These are phyloP conservation scores for Kryptopterus vitreolus DNA, from an alignment of 2,797 vertebrate genomes.

Conservation along the genomic window DNA sequence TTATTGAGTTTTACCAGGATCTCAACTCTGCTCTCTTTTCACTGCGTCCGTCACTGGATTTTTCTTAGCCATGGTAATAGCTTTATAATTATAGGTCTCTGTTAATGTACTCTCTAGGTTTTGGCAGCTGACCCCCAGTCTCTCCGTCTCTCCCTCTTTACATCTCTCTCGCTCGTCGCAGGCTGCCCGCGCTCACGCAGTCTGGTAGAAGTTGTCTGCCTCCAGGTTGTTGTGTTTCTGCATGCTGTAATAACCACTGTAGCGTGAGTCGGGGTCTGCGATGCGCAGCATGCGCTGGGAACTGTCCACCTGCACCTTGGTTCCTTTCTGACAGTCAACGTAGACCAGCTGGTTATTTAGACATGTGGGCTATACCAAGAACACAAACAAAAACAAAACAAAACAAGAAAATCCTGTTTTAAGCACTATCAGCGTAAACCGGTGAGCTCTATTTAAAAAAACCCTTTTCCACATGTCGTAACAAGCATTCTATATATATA, in stretches of 20 bases:
- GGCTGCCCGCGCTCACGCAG: conserved; percentile 77
- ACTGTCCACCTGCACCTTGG: conserved; percentile 82
- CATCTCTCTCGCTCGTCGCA: conserved; percentile 52
- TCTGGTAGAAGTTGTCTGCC: conserved; percentile 90
- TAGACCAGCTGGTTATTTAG: conserved; percentile 87
- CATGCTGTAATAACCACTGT: conserved; percentile 93
- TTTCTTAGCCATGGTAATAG: conserved; percentile 38
- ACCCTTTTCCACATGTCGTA: too few relatives aligned
- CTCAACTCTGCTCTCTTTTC: conserved; percentile 43
- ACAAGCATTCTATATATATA: too few relatives aligned
- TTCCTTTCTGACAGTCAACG: conserved; percentile 87
- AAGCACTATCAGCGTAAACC: too few relatives aligned
- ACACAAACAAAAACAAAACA: conserved; percentile 39
- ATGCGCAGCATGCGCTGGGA: conserved; percentile 86
- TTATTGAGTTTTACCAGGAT: conserved; percentile 45
- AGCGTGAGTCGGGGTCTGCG: conserved; percentile 86
- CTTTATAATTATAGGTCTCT: conserved; percentile 30
- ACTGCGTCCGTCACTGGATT: conserved; percentile 47
- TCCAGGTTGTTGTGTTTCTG: conserved; percentile 87
- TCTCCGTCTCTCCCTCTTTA: conserved; percentile 46
- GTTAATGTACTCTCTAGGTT: conserved; percentile 49
- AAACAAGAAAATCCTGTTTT: too few relatives aligned
- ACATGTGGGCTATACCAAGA: conserved; percentile 76
- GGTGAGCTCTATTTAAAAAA: too few relatives aligned
- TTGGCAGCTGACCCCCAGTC: conserved; percentile 46